These are phyloP conservation scores for Glareola pratincola DNA, from an alignment of 2,113 vertebrate genomes.

Conservation along the genomic window DNA sequence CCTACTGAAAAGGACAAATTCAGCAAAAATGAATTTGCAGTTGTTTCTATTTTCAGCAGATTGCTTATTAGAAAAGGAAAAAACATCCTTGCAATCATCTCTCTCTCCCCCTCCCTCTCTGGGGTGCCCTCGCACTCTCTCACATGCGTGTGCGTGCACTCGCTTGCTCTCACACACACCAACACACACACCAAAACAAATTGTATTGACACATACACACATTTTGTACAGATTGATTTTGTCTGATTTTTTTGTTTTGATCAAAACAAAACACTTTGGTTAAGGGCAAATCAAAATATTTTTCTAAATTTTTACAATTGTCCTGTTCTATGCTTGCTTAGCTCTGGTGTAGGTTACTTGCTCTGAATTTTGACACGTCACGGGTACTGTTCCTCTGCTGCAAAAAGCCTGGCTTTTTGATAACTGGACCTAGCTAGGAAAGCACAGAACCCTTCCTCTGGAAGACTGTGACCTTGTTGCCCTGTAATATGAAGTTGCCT, in stretches of 20 bases:
- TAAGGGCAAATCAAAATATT: neutral
- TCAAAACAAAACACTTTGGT: neutral
- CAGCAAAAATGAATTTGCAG: slow-evolving; percentile 28
- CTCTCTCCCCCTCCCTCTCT: neutral
- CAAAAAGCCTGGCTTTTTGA: neutral
- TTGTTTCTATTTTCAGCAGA: slow-evolving; percentile 36
- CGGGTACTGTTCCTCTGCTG: neutral
- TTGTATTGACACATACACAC: neutral
- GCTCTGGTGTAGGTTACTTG: neutral
- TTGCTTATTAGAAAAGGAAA: neutral
- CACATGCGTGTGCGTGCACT: accelerated
- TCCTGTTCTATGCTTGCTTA: neutral
- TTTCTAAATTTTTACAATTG: neutral
- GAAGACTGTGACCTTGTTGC: neutral
- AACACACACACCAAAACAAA: accelerated
- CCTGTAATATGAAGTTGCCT: neutral
- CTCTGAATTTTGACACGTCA: neutral
- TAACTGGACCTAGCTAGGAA: neutral
- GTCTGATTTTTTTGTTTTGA: neutral
- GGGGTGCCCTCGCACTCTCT: neutral
- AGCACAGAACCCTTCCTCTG: neutral
- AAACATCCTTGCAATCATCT: neutral
- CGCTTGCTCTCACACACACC: neutral
- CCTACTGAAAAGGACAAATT: neutral
- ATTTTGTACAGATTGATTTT: neutral